These are phyloP conservation scores for Aptenodytes patagonicus DNA, from an alignment of 2,113 vertebrate genomes.

Conservation along the genomic window DNA sequence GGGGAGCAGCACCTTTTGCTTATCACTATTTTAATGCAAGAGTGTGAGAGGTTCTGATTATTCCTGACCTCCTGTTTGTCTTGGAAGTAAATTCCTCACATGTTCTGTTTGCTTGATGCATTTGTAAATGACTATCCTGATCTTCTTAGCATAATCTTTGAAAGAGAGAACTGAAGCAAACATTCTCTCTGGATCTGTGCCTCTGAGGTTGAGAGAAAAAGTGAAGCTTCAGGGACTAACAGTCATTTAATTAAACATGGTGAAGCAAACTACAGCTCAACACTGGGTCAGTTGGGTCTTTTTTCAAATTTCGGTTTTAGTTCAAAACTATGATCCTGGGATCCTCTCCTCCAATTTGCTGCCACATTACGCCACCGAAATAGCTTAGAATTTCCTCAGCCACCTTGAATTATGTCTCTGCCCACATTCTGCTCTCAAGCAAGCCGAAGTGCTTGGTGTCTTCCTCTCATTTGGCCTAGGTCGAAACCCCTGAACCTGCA, in stretches of 20 bases:
- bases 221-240: neutral
- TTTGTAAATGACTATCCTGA: neutral
- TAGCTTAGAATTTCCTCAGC: neutral
- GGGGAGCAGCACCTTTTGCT: neutral
- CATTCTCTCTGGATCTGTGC: neutral
- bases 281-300: neutral
- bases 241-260: neutral
- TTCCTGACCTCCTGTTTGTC: neutral
- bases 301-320: neutral
- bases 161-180: neutral
- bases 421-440: neutral
- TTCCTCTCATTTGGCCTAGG: neutral
- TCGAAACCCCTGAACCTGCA: neutral
- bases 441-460: neutral
- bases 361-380: neutral
- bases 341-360: neutral
- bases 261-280: neutral
- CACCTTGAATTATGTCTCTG: neutral
- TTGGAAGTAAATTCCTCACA: neutral
- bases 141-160: neutral
- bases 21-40: neutral
- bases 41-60: neutral
- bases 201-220: neutral
- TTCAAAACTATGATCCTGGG: neutral
- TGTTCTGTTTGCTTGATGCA: neutral